Evolutionary conservation across 2,113 vertebrate species (phyloP), one percentile per base, ranked within the genome.

Genomic region (Calonectris borealis): DNA sequence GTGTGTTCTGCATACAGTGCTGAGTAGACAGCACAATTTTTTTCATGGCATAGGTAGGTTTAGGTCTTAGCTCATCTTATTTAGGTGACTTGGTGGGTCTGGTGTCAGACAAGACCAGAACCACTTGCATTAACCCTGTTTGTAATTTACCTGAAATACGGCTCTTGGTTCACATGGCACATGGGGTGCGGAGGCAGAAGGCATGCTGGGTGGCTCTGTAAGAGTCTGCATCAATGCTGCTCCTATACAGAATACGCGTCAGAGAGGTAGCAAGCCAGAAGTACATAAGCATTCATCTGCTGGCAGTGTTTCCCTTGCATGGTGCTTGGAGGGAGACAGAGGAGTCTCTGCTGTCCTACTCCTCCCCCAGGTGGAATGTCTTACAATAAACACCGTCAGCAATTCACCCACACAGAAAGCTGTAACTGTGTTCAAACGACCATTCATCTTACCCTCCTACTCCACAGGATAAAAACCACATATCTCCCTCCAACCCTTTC

Each of bases 351-450:
- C 57, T 89, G 25, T 80, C 69, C 61, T 85, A 44, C 40, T 79
- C 88, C 84, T 91, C 78, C 57, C 19, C 26, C 57, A 90, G 69
- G 48, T 93, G 24, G 48, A 91, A 78, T 31, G 42, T 60, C 83
- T 95, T 78, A 78, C 38, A 93, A 25, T 82, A 89, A 95, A 94
- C 52, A 84, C 29, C 4, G 5, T 68, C 81, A 93, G 57, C 36
- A 52, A 72, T 75, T 94, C 70, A 93, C 78, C 65, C 78, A 87
- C 73, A 87, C 70, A 72, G 73, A 89, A 92, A 96, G 73, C 44
- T 94, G 48, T 71, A 76, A 31, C 61, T 91, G 32, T 78, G 42
- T 85, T 95, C 69, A 82, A 89, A 54, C 7, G 22, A 72, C 52
- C 44, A 48, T 94, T 95, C 48, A 20, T 82, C 61, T 87, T 76